Evolutionary conservation across 2,113 vertebrate genomes (phyloP).

Genomic region (Spilogale gracilis): DNA sequence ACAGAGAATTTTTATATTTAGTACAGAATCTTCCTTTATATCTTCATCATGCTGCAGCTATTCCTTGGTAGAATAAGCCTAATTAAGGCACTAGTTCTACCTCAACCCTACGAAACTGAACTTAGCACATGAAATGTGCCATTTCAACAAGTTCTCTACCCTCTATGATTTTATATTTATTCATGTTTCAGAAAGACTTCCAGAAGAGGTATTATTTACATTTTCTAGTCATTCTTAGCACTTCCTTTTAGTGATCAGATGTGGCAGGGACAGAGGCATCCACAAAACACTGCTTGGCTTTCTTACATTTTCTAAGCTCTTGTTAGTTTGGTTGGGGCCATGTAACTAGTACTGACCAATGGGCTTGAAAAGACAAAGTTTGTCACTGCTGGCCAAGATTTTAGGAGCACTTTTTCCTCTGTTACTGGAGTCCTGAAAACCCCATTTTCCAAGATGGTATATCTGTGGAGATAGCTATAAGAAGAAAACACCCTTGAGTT

Average conservation of each 20-base stretch:
- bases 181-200: not conserved
- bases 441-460: not conserved
- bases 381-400: not conserved
- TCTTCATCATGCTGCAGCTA: not conserved
- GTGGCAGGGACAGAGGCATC: not conserved
- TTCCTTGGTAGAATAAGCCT: not conserved
- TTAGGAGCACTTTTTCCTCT: not conserved
- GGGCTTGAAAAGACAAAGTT: not conserved
- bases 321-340: not conserved
- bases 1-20: constrained; percentile 38
- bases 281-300: not conserved
- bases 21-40: constrained; percentile 13
- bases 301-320: not conserved
- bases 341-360: not conserved
- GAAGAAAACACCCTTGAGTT: not conserved
- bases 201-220: not conserved
- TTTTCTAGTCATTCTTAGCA: not conserved
- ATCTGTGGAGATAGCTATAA: not conserved
- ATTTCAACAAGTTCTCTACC: not conserved
- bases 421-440: not conserved
- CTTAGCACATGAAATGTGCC: not conserved
- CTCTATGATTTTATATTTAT: not conserved
- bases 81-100: not conserved
- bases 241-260: not conserved
- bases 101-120: not conserved